phyloP scores from a whole-genome alignment of 2,113 vertebrate genomes.

The Pangasianodon gigas region DNA sequence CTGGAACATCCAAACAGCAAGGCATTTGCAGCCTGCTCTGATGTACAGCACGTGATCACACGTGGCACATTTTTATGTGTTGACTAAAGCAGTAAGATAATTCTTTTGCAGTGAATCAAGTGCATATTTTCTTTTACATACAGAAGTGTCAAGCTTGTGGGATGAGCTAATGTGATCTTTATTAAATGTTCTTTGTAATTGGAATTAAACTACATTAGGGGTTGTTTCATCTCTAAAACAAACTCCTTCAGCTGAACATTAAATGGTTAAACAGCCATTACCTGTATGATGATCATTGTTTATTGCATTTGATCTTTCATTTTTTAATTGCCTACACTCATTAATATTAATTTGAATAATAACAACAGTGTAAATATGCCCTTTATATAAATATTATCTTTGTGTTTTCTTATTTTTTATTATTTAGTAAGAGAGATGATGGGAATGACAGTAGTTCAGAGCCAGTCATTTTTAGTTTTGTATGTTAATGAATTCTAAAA shows the following conservation, averaged over 20 bases:
- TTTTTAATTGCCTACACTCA: background rate
- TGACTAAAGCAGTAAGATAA: background rate
- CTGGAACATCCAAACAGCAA: background rate
- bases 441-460: background rate
- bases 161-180: background rate
- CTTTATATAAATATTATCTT: slow-evolving; percentile 8
- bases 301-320: background rate
- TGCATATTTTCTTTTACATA: background rate
- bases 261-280: background rate
- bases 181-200: background rate
- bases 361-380: slow-evolving; percentile 14
- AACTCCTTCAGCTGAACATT: background rate
- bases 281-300: background rate
- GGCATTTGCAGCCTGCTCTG: background rate
- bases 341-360: background rate
- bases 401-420: background rate
- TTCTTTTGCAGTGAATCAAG: background rate
- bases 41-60: background rate
- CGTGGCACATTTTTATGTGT: background rate
- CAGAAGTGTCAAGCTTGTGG: background rate
- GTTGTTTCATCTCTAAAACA: background rate
- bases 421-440: background rate
- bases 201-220: background rate
- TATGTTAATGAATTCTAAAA: background rate
- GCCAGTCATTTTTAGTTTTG: background rate